Conservation (phyloP, 2,113 vertebrate species). For the Silurus meridionalis region DNA sequence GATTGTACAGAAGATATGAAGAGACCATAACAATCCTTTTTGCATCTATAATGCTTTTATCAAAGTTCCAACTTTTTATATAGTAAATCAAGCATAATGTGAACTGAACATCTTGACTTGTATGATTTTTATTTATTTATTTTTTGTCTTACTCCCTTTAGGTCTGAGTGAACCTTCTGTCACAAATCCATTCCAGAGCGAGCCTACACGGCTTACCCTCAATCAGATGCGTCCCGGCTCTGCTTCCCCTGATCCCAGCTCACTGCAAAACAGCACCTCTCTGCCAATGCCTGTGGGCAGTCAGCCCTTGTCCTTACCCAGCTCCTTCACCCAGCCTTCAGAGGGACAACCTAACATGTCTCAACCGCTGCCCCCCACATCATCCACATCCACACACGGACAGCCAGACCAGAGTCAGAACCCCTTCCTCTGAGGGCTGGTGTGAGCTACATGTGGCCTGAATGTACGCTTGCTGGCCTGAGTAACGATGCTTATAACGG, state of each 20-base stretch:
- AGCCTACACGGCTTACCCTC: conserved; percentile 82
- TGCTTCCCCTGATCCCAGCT: conserved; percentile 64
- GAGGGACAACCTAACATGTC: conserved; percentile 66
- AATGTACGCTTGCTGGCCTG: conserved; percentile 26
- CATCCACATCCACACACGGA: conserved; percentile 63
- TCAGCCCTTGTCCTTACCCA: conserved; percentile 77
- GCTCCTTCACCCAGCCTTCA: conserved; percentile 81
- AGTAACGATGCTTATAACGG: conserved; percentile 40
- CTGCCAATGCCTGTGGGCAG: conserved; percentile 83
- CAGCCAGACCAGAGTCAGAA: conserved; percentile 75
- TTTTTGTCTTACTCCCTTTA: conserved; percentile 52
- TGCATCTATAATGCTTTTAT: not conserved
- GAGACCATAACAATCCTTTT: not conserved
- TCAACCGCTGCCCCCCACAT: conserved; percentile 81
- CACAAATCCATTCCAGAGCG: conserved; percentile 86
- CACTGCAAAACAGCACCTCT: conserved; percentile 86
- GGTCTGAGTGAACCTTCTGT: conserved; percentile 78
- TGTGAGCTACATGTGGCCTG: no score
- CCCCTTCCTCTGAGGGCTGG: conserved; percentile 87
- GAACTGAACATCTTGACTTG: not conserved
- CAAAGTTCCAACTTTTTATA: not conserved
- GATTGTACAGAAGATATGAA: not conserved
- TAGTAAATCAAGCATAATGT: not conserved
- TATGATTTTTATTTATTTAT: not conserved
- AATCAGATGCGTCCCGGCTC: conserved; percentile 84